phyloP scores from a whole-genome alignment of 2,797 vertebrate species.

The Darevskia nairensis region DNA sequence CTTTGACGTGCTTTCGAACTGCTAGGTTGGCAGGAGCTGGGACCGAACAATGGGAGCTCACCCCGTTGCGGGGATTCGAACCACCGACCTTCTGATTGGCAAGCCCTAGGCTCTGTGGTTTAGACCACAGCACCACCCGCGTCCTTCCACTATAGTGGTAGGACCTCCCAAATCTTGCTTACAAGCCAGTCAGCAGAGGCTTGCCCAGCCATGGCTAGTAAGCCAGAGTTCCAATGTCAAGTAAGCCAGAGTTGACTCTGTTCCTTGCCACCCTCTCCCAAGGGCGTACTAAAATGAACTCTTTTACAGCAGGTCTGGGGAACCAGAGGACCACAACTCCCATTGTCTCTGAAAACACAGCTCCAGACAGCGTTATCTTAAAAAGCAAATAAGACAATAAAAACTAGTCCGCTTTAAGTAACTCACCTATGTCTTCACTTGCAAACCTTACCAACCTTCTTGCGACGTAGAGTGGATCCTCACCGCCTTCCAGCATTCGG shows the following conservation, averaged over 20 bases:
- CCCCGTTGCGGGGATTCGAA: too few species aligned
- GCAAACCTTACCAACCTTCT: constrained; percentile 94
- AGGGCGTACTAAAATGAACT: background rate
- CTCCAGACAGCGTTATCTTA: background rate
- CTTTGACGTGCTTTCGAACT: too few species aligned
- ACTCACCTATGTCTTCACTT: constrained; percentile 95
- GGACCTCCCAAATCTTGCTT: background rate
- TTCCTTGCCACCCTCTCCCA: background rate
- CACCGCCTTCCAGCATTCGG: constrained; percentile 97
- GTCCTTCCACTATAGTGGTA: too few species aligned
- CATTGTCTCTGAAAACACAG: too few species aligned
- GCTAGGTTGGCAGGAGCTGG: too few species aligned
- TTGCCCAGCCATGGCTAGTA: background rate
- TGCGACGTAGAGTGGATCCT: constrained; percentile 94
- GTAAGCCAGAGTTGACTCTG: background rate
- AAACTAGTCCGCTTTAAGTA: background rate
- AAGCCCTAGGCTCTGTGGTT: too few species aligned
- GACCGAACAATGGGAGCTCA: too few species aligned
- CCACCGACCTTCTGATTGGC: too few species aligned
- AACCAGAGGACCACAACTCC: too few species aligned
- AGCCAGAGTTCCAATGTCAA: background rate
- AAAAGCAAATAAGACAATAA: background rate
- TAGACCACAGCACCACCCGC: too few species aligned
- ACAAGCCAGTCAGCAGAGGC: background rate
- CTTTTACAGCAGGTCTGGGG: background rate